Conservation (phyloP, 1,140 invertebrate species). For the Onthophagus taurus region DNA sequence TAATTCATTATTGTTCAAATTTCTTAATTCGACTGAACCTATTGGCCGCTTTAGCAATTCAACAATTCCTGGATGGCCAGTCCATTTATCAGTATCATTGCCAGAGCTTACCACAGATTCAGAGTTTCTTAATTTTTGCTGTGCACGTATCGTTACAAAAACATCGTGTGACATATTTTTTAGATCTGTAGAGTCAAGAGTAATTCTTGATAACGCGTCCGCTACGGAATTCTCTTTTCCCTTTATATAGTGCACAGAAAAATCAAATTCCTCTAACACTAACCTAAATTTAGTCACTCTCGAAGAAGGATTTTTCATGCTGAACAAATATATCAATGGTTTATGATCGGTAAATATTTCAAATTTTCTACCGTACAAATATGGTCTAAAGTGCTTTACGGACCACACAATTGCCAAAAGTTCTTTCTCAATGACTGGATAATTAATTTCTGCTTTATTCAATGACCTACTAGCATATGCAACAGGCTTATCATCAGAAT, state of each 20-base stretch:
- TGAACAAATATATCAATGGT: conserved; percentile 25
- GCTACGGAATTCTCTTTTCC: too few relatives aligned
- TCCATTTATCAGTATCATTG: not conserved
- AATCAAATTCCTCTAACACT: too few relatives aligned
- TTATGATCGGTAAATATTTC: conserved; percentile 31
- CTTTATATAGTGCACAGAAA: too few relatives aligned
- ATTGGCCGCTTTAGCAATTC: conserved; percentile 1
- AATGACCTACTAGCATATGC: not conserved
- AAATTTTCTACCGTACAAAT: conserved; percentile 28
- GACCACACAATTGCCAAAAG: conserved; percentile 17
- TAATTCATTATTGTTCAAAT: too few relatives aligned
- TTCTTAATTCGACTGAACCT: not conserved
- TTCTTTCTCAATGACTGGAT: conserved; percentile 3
- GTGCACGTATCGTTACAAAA: too few relatives aligned
- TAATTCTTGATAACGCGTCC: too few relatives aligned
- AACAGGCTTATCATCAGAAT: conserved; percentile 11
- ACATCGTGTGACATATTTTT: too few relatives aligned
- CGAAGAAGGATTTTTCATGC: not conserved
- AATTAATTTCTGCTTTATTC: not conserved
- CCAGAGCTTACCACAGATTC: not conserved
- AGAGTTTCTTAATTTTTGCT: not conserved
- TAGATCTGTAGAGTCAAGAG: too few relatives aligned
- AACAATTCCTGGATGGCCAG: not conserved
- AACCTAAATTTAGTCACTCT: not conserved
- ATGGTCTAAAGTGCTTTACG: conserved; percentile 18